Conservation (phyloP, 2,113 vertebrate genomes). For the Cisticola juncidis region DNA sequence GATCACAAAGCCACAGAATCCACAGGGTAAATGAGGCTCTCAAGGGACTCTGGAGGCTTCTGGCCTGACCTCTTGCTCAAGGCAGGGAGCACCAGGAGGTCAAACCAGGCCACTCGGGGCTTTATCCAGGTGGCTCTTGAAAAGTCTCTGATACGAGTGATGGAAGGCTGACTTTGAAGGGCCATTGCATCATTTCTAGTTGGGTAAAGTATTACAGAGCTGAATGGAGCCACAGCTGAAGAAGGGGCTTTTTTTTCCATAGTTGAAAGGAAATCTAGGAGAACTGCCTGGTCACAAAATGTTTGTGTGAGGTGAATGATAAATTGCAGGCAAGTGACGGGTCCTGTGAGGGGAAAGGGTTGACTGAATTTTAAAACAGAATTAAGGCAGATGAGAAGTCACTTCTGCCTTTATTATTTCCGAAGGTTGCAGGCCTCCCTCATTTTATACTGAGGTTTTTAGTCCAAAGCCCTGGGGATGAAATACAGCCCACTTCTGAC, state of each 20-base stretch:
- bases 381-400: not conserved
- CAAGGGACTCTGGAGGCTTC: not conserved
- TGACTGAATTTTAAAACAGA: not conserved
- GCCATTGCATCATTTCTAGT: not conserved
- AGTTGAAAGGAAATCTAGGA: not conserved
- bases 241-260: not conserved
- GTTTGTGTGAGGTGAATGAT: not conserved
- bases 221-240: not conserved
- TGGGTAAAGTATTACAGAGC: not conserved
- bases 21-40: not conserved
- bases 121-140: not conserved
- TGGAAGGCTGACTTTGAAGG: not conserved
- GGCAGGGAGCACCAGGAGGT: not conserved
- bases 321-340: not conserved
- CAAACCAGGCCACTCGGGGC: not conserved
- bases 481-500: not conserved
- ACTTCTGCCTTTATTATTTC: not conserved
- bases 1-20: not conserved
- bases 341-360: not conserved
- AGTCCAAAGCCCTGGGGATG: not conserved
- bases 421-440: not conserved
- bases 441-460: not conserved
- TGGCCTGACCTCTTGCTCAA: not conserved
- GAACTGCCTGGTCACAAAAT: not conserved
- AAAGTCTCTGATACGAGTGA: not conserved